Percentiles rank a stretch among this genome's conserved stretches.
Evolutionary conservation across 1,140 invertebrate species (phyloP).

Genomic region (Monochamus saltuarius): DNA sequence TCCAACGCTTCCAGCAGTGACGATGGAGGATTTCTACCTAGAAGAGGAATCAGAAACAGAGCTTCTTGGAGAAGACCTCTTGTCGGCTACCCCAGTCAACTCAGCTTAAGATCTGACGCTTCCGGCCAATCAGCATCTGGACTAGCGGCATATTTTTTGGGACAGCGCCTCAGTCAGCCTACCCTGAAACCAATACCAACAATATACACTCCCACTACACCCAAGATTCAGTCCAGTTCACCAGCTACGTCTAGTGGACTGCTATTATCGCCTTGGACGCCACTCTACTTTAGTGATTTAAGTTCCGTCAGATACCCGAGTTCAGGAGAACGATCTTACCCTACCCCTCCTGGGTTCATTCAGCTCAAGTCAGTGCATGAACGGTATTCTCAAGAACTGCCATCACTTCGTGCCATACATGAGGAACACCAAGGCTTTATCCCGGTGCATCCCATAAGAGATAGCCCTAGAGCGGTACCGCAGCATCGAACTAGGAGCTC

Average conservation of each 20-base stretch:
- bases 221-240: conserved; percentile 67
- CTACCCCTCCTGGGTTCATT: conserved; percentile 65
- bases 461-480: conserved; percentile 50
- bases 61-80: conserved; percentile 68
- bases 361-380: conserved; percentile 65
- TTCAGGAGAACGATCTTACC: conserved; percentile 76
- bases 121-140: conserved; percentile 61
- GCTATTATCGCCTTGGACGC: conserved; percentile 59
- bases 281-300: conserved; percentile 77
- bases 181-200: conserved; percentile 52
- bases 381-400: conserved; percentile 72
- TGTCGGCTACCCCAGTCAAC: conserved; percentile 64
- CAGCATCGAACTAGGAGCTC: conserved; percentile 54
- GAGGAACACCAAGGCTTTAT: conserved; percentile 66
- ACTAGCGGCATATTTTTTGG: conserved; percentile 52
- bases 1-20: conserved; percentile 74
- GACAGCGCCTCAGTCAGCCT: conserved; percentile 35
- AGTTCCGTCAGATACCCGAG: conserved; percentile 81
- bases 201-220: conserved; percentile 56
- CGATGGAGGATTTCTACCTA: conserved; percentile 77
- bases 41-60: conserved; percentile 53
- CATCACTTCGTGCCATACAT: conserved; percentile 71
- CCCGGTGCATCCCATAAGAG: conserved; percentile 59
- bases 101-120: conserved; percentile 68
- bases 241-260: conserved; percentile 61